Base-by-base conservation (phyloP, 2,888 invertebrate genomes). In the Meteorus cinctellus region DNA sequence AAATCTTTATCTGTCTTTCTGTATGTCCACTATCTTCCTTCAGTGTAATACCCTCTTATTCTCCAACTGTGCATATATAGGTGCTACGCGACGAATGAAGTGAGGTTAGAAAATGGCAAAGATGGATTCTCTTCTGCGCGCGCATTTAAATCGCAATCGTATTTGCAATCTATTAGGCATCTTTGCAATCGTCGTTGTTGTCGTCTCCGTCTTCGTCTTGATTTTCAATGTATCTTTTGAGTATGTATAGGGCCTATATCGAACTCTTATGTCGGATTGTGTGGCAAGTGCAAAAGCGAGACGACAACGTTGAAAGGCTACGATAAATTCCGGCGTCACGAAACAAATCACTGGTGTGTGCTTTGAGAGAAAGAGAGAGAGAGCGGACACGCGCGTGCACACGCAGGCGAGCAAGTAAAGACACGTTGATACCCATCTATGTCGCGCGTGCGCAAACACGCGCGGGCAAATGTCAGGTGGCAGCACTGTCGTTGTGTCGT, bases 291-390 rank as follows among this genome's bases (percentile, higher is more conserved):
- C 69, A 69, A 51, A 69, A 69, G 69, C 69, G 34, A 80, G 70
- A 73, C 76, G 63, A 34, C 65, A 55, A 55, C 24, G 24, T 29
- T 69, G 74, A 75, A 72, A 48, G 73, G 41, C 76, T 60, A 77
- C 75, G 69, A 80, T 77, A 80, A 74, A 74, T 69, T 69, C 68
- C 24, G 16, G 77, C 79, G 76, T 80, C 77, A 70, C 68, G 74
- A 83, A 85, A 85, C 86, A 85, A 86, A 84, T 85, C 84, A 81
- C 80, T 69, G 27, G 10, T 59, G 62, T 60, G 29, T 27, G 27
- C 48, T 48, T 29, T 24, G 48, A 55, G 55, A 55, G 27, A 24
- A 24, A 24, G 55, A 55, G 27, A 24, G 55, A 55, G 27, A 29
- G 68, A 59, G 55, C 14, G n/a, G 19, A 14, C 34, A 60, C 24